Evolutionary conservation across 2,113 vertebrate species (phyloP), one percentile per base, ranked within the genome.

Genomic region (Colossoma macropomum): DNA sequence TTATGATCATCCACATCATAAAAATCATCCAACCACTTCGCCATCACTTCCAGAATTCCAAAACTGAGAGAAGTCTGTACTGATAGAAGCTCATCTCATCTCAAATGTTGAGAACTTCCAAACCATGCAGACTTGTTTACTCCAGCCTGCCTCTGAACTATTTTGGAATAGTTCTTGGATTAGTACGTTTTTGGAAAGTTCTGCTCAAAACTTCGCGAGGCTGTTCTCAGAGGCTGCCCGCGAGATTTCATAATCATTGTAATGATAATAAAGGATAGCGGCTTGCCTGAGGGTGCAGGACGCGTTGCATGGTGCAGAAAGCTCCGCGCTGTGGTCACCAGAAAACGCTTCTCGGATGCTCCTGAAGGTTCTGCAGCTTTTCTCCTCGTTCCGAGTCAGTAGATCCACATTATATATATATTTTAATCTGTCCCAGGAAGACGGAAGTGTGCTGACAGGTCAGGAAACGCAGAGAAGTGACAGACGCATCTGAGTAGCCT

Each of bases 211-310:
- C 28, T 38, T 34, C 41, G 32, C 9, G 1, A 23, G 30, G n/a
- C 16, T 68, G 28, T 66, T 19, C 66, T 38, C 5, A 59, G 52
- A 56, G 4, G 17, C 3, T 12, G 2, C 15, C 52, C 7, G 3
- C 15, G 17, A 17, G 16, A 17, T 19, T 12, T 13, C 10, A 21
- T 12, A 21, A 21, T 0, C 1, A 1, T 16, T 21, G 19, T 5
- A 19, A 10, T 21, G 34, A 34, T 32, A 19, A 28, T 16, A 65
- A 66, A 66, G 12, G 13, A 4, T 4, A 38, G 28, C 28, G 32
- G 17, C 84, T 72, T 80, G 85, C 86, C 78, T 87, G 84, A 10
- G 81, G 68, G 62, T 71, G 77, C 34, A 85, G 62, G 16, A 87
- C 66, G 77, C 74, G 70, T 73, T 72, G 79, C 86, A 87, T 87